These are phyloP conservation scores for Saguinus imperator DNA, from an alignment of 2,113 vertebrate species.

Conservation along the genomic window DNA sequence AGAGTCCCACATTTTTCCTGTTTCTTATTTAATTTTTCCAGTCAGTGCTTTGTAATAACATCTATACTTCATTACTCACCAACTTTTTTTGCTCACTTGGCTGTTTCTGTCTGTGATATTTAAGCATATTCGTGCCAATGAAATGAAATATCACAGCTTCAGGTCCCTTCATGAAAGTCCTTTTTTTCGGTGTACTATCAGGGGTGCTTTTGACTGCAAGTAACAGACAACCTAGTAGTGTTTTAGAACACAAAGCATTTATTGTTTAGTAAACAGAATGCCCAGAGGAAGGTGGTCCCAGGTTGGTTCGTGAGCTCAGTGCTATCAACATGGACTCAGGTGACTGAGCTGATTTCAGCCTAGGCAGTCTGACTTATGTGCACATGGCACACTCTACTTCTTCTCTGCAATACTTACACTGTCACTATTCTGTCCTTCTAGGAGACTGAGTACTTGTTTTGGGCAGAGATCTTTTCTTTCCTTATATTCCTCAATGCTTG, in stretches of 20 bases:
- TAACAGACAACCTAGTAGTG: neutral
- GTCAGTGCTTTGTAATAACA: constrained; percentile 23
- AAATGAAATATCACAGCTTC: constrained; percentile 23
- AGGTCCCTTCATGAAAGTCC: neutral
- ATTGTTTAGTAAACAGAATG: constrained; percentile 21
- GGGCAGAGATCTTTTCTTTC: neutral
- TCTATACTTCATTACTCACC: neutral
- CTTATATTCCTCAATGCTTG: neutral
- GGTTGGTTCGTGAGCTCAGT: neutral
- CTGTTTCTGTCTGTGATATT: constrained; percentile 3
- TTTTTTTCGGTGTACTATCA: neutral
- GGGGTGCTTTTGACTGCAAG: neutral
- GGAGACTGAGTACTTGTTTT: neutral
- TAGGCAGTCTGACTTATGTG: neutral
- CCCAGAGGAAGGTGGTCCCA: neutral
- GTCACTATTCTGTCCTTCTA: neutral
- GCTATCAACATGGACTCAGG: neutral
- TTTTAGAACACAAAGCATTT: neutral
- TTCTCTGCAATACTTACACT: neutral
- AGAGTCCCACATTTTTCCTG: neutral
- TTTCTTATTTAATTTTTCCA: constrained; percentile 16
- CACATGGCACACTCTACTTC: neutral
- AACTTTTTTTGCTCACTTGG: neutral
- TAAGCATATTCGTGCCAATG: neutral
- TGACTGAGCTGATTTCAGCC: neutral